Conservation (phyloP, 2,888 invertebrate species). For the Trisateles emortualis region DNA sequence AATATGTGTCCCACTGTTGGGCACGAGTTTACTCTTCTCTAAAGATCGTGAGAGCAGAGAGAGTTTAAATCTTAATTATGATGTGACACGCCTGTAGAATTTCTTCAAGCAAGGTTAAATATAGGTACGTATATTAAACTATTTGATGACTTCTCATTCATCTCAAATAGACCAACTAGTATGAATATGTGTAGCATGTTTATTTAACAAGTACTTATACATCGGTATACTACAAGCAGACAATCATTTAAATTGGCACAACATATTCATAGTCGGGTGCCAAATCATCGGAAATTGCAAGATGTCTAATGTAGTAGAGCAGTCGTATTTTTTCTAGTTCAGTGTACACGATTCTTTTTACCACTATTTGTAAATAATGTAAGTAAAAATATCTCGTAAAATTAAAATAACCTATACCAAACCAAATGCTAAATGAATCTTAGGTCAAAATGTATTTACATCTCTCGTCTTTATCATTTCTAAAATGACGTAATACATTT, state of each 20-base stretch:
- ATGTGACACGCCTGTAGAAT: too few relatives aligned
- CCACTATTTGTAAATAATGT: background rate
- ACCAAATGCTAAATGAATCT: too few relatives aligned
- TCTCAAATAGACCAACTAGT: background rate
- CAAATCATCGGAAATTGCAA: conserved; percentile 3
- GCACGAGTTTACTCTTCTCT: too few relatives aligned
- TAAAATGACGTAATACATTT: conserved; percentile 7
- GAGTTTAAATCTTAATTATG: too few relatives aligned
- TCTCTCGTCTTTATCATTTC: background rate
- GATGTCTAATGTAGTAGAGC: background rate
- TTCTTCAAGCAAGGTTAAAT: too few relatives aligned
- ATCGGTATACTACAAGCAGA: conserved; percentile 1
- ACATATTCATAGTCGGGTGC: conserved; percentile 83
- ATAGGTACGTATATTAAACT: too few relatives aligned
- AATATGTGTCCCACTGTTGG: too few relatives aligned
- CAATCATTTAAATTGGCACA: conserved; percentile 64
- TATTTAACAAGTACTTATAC: background rate
- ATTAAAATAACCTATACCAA: too few relatives aligned
- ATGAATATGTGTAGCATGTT: background rate
- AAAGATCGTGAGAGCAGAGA: too few relatives aligned
- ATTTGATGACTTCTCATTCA: background rate
- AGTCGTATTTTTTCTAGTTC: conserved; percentile 1
- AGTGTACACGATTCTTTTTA: background rate
- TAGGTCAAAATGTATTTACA: background rate
- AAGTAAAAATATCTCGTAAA: background rate